Percentiles rank a stretch among this genome's conserved stretches.
phyloP scores from a whole-genome alignment of 37 sponge, comb jelly and placozoan genomes.

The Chondrosia reniformis region DNA sequence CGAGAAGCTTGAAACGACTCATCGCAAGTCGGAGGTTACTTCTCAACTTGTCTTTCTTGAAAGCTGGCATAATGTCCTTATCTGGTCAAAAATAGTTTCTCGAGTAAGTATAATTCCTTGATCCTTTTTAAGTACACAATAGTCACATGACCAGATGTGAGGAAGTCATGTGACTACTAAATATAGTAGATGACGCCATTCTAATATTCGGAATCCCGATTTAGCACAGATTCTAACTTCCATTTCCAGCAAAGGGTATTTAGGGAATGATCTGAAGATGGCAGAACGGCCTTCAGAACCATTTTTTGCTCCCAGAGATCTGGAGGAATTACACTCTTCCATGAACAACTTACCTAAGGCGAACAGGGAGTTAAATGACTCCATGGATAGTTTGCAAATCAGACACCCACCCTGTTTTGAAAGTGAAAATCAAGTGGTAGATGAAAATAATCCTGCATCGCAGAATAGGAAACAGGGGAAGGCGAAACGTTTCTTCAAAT shows the following conservation, averaged over 20 bases:
- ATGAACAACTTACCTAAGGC: neutral
- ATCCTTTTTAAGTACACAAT: too few species aligned
- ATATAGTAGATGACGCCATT: slow-evolving; percentile 6
- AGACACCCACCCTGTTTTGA: too few species aligned
- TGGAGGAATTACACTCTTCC: too few species aligned
- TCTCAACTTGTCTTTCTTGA: slow-evolving; percentile 83
- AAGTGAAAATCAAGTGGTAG: neutral
- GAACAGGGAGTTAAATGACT: neutral
- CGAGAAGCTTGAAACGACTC: slow-evolving; percentile 94
- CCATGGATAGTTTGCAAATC: too few species aligned
- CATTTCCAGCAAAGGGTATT: neutral
- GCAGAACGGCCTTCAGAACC: neutral
- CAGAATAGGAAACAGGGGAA: neutral
- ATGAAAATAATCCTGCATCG: neutral
- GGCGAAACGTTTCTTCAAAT: neutral
- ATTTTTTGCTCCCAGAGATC: too few species aligned
- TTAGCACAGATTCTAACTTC: neutral
- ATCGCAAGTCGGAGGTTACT: slow-evolving; percentile 84
- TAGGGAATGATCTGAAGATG: neutral
- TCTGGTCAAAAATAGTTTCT: too few species aligned
- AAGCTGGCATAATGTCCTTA: slow-evolving; percentile 75
- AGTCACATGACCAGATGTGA: too few species aligned
- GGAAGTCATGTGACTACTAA: slow-evolving; percentile 17
- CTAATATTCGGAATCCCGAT: too few species aligned
- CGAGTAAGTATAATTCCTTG: too few species aligned